Base-by-base conservation (phyloP, 2,888 invertebrate genomes). In the Tholera decimalis region DNA sequence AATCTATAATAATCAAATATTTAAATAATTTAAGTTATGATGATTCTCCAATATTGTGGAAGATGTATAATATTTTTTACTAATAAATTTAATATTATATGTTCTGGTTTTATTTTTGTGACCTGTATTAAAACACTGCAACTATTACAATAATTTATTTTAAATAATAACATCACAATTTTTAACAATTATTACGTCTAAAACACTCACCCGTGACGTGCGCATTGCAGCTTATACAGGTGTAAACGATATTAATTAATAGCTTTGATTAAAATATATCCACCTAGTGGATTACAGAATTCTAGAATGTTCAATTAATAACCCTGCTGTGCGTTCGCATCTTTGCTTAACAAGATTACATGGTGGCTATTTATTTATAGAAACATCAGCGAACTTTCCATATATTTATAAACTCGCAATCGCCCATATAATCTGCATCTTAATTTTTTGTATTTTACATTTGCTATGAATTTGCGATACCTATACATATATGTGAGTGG, bases 1-100 rank as follows among this genome's bases (percentile, higher is more conserved):
- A 94, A 93, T 92, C 93, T 94, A 92, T 93, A 86, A 93, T 83
- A 82, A 83, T 83, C 83, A 82, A 83, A 82, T 94, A 94, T 94
- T 94, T 93, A 93, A 94, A 93, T 95, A 93, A 92, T 94, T 88
- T 95, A 94, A 95, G 94, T 95, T 94, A 94, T 93, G 89, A 94
- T 94, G 89, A 94, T 94, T 95, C 94, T 94, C 94, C 95, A 93
- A 94, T 94, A 94, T 94, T 95, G 94, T 94, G 95, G 95, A 95
- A 94, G 95, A 95, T 95, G 95, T 95, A 95, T 95, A 93, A 95
- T 95, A 95, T 95, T 95, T 95, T 95, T 95, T 95, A 95, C 95
- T 95, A 95, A 95, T 95, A 95, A 95, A 95, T 95, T 95, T 95
- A 95, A 95, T 95, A 95, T 94, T 95, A 92, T 95, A 95, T 55